phyloP scores from a whole-genome alignment of 2,113 vertebrate species.

The Ia io region DNA sequence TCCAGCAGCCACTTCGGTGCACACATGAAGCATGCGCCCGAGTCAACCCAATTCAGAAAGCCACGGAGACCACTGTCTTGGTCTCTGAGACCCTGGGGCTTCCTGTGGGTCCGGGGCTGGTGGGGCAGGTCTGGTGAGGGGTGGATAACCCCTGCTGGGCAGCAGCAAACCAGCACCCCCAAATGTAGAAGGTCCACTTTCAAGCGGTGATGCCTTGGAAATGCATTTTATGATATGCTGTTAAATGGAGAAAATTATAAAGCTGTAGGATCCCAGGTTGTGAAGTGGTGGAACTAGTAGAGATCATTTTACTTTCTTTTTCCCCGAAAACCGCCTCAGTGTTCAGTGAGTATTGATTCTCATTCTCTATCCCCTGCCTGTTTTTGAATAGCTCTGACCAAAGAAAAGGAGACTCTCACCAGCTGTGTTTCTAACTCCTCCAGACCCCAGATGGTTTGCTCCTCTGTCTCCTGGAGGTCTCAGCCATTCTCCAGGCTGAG shows the following conservation, averaged over 20 bases:
- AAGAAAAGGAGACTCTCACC: not conserved
- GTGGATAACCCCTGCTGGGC: no score
- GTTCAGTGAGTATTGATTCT: not conserved
- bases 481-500: not conserved
- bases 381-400: not conserved
- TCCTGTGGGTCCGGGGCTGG: not conserved
- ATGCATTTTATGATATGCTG: not conserved
- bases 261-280: not conserved
- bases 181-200: not conserved
- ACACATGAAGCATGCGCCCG: fast-evolving
- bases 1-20: not conserved
- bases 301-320: not conserved
- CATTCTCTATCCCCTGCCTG: not conserved
- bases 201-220: not conserved
- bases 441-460: not conserved
- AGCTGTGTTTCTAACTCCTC: not conserved
- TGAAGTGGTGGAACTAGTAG: not conserved
- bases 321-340: not conserved
- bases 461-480: not conserved
- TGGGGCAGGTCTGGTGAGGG: not conserved
- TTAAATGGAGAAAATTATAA: not conserved
- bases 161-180: not conserved
- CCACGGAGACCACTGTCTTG: not conserved
- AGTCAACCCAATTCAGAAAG: not conserved
- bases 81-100: not conserved